Evolutionary conservation across 2,888 invertebrate species (phyloP).

Genomic region (Eilema sororculum): DNA sequence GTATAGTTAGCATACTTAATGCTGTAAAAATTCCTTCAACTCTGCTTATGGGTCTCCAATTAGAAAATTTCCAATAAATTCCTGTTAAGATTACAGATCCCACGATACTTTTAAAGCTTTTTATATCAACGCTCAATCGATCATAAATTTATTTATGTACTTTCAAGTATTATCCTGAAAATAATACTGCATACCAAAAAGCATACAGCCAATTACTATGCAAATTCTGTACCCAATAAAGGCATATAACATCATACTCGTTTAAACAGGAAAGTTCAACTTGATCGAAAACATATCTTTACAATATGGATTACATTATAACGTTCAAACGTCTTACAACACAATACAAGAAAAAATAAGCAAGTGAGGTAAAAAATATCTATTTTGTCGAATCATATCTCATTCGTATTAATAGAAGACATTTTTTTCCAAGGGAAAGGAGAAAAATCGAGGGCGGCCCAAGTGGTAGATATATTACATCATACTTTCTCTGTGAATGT

Average conservation of each 20-base stretch:
- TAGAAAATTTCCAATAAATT: no score
- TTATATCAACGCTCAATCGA: no score
- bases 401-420: constrained; percentile 67
- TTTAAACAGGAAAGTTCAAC: neutral
- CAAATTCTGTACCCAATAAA: neutral
- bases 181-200: no score
- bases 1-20: no score
- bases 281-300: neutral
- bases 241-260: neutral
- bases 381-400: constrained; percentile 60
- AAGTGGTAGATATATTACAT: constrained; percentile 57
- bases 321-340: neutral
- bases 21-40: no score
- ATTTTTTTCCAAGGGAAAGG: constrained; percentile 53
- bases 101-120: no score
- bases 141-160: no score
- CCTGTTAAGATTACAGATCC: no score
- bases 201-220: no score
- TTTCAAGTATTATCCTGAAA: no score
- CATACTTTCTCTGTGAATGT: constrained; percentile 56
- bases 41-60: no score
- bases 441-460: constrained; percentile 57
- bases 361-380: constrained; percentile 44
- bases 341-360: constrained; percentile 38
- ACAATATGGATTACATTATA: neutral